phyloP scores from a whole-genome alignment of 2,888 invertebrate genomes.

The Meta bourneti region DNA sequence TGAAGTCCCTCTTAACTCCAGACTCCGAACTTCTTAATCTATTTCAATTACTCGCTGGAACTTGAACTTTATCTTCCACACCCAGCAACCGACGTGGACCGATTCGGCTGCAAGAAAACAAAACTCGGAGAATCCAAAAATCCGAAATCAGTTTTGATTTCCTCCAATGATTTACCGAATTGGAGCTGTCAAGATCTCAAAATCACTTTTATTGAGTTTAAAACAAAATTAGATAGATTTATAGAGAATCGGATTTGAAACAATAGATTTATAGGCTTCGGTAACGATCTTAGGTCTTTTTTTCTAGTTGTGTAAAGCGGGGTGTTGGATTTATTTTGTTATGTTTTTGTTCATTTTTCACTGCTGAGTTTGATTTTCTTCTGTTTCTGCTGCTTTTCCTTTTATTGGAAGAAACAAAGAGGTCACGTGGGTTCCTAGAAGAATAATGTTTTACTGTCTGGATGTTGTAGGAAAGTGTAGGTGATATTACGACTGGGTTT shows the following conservation, averaged over 20 bases:
- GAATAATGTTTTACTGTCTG: neutral
- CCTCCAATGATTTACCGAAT: slow-evolving; percentile 12
- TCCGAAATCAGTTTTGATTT: slow-evolving; percentile 26
- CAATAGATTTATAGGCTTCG: slow-evolving; percentile 28
- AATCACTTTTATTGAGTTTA: slow-evolving; percentile 22
- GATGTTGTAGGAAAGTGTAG: neutral
- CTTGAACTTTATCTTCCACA: neutral
- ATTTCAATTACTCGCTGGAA: neutral
- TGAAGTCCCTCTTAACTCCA: neutral
- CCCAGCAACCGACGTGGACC: neutral
- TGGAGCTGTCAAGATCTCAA: neutral
- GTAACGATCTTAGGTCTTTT: slow-evolving; percentile 17
- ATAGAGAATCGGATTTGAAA: slow-evolving; percentile 25
- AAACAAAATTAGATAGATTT: slow-evolving; percentile 38
- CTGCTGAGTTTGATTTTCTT: neutral
- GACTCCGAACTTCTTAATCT: neutral
- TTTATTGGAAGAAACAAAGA: neutral
- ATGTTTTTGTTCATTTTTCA: neutral
- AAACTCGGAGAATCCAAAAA: neutral
- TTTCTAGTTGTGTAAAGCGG: neutral
- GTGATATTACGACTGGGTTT: neutral
- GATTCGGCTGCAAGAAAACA: neutral
- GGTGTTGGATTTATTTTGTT: neutral
- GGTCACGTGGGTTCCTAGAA: neutral
- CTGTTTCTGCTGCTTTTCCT: neutral